Percentiles rank a stretch among this genome's conserved stretches.
These are phyloP conservation scores for Agriopis leucophaearia DNA, from an alignment of 2,888 invertebrate species.

Conservation along the genomic window DNA sequence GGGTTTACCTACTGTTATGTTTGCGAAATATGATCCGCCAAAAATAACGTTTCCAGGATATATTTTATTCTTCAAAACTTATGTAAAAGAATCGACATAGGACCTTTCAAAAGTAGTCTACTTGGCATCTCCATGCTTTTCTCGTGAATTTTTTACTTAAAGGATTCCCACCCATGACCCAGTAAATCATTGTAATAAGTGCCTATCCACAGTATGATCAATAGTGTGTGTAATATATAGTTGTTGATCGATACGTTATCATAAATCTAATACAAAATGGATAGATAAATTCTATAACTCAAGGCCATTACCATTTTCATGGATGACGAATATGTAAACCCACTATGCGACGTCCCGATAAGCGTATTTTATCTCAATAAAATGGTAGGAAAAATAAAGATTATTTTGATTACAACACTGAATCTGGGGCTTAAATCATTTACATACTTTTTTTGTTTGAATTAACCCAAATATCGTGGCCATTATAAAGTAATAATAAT, in stretches of 20 bases:
- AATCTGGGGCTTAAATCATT: not conserved
- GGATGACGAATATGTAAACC: not conserved
- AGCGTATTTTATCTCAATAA: not conserved
- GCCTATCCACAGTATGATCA: not conserved
- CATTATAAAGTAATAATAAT: too few relatives aligned
- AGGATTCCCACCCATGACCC: not conserved
- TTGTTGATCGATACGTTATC: slow-evolving; percentile 26
- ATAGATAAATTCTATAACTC: slow-evolving; percentile 16
- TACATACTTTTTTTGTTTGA: too few relatives aligned
- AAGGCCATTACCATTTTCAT: slow-evolving; percentile 20
- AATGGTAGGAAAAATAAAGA: too few relatives aligned
- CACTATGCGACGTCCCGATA: not conserved
- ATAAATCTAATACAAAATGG: slow-evolving; percentile 21
- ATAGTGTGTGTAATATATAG: slow-evolving; percentile 1
- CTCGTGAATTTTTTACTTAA: not conserved
- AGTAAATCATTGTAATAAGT: not conserved
- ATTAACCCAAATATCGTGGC: not conserved
- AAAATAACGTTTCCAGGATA: too few relatives aligned
- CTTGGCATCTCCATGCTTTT: not conserved
- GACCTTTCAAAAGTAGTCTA: too few relatives aligned
- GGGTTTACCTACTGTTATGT: too few relatives aligned
- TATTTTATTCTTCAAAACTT: too few relatives aligned
- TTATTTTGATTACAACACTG: too few relatives aligned
- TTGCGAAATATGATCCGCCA: too few relatives aligned
- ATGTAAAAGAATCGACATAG: too few relatives aligned